phyloP scores from a whole-genome alignment of 2,113 vertebrate genomes.

The Ciconia stormi region DNA sequence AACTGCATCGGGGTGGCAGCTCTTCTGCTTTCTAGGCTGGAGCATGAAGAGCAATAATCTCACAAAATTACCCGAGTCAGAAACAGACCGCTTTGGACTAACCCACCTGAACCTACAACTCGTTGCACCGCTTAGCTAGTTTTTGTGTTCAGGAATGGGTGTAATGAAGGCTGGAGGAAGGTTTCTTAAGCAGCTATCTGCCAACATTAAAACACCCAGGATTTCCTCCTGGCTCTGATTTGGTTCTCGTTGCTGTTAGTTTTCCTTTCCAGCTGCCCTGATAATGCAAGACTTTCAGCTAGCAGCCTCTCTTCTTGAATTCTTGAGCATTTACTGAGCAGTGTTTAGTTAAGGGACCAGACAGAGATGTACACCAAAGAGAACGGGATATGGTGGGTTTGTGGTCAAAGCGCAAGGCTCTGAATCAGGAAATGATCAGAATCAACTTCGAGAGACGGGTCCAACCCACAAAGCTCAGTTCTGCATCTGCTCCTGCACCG shows the following conservation, averaged over 20 bases:
- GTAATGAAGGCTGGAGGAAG: background rate
- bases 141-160: background rate
- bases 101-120: background rate
- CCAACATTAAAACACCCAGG: background rate
- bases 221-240: background rate
- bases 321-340: background rate
- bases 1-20: background rate
- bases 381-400: background rate
- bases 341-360: background rate
- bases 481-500: background rate
- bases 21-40: background rate
- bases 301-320: background rate
- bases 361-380: background rate
- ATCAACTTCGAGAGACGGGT: background rate
- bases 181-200: background rate
- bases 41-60: background rate
- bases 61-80: background rate
- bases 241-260: background rate
- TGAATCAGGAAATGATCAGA: conserved; percentile 5
- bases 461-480: background rate
- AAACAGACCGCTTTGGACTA: background rate
- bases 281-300: background rate
- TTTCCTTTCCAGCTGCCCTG: background rate
- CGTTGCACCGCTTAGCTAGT: background rate
- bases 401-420: background rate